Evolutionary conservation across 2,888 invertebrate species (phyloP).

Genomic region (Pyrocoelia pectoralis): DNA sequence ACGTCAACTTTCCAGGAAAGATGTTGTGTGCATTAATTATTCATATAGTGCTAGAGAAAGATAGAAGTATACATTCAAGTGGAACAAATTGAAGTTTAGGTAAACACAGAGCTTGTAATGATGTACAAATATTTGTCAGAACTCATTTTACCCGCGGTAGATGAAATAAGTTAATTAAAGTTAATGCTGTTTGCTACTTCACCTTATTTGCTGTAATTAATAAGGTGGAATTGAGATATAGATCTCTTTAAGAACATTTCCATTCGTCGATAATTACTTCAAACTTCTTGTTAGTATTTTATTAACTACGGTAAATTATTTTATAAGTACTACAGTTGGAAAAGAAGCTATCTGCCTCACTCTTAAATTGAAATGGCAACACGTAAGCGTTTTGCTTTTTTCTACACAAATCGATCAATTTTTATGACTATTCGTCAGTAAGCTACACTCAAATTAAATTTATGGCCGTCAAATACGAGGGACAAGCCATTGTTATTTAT

Average conservation of each 20-base stretch:
- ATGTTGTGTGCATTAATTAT: conserved; percentile 22
- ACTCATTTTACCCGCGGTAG: conserved; percentile 32
- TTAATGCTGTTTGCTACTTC: conserved; percentile 37
- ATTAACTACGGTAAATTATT: background rate
- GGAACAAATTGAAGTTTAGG: conserved; percentile 36
- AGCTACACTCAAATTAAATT: too few species aligned
- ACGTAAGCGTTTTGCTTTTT: too few species aligned
- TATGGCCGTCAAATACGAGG: too few species aligned
- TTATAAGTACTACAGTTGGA: too few species aligned
- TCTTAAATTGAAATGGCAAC: too few species aligned
- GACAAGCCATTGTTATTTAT: too few species aligned
- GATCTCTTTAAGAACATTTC: conserved; percentile 19
- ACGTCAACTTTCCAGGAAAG: conserved; percentile 21
- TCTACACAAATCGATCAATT: too few species aligned
- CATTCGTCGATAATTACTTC: conserved; percentile 8
- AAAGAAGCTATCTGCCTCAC: too few species aligned
- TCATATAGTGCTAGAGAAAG: conserved; percentile 23
- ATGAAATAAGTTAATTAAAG: conserved; percentile 41
- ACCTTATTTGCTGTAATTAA: conserved; percentile 38
- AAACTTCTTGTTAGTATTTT: background rate
- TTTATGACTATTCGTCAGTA: too few species aligned
- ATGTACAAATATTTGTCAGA: conserved; percentile 39
- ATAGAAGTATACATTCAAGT: conserved; percentile 30
- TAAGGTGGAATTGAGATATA: conserved; percentile 32
- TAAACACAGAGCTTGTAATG: conserved; percentile 38